Conservation (phyloP, 2,888 invertebrate species). For the Hofmannophila pseudospretella region DNA sequence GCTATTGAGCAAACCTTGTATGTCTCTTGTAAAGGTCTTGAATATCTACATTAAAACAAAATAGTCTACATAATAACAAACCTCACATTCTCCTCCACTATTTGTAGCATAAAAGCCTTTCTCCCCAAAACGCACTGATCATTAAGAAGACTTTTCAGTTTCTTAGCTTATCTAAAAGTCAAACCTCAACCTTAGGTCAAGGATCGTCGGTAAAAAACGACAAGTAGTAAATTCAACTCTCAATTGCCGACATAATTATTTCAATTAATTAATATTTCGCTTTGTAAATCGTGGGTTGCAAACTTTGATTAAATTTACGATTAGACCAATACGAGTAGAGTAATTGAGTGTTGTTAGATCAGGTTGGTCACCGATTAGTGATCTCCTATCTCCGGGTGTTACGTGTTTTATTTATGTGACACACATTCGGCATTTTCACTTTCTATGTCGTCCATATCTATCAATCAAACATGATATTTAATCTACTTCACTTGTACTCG, state of each 20-base stretch:
- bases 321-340: neutral
- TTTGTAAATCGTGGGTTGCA: neutral
- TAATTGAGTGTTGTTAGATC: neutral
- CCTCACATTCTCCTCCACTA: too few relatives aligned
- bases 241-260: slow-evolving; percentile 3
- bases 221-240: neutral
- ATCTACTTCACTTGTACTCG: neutral
- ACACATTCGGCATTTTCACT: slow-evolving; percentile 11
- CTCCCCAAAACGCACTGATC: too few relatives aligned
- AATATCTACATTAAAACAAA: too few relatives aligned
- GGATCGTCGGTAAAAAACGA: slow-evolving; percentile 2
- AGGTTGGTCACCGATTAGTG: neutral
- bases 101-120: too few relatives aligned
- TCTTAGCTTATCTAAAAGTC: too few relatives aligned
- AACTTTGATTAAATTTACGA: neutral
- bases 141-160: too few relatives aligned
- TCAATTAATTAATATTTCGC: neutral
- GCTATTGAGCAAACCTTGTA: too few relatives aligned
- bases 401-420: slow-evolving; percentile 7
- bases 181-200: too few relatives aligned
- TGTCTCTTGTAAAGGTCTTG: too few relatives aligned
- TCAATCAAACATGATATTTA: neutral
- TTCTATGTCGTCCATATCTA: slow-evolving; percentile 9
- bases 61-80: too few relatives aligned
- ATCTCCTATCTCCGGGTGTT: neutral